phyloP scores from a whole-genome alignment of 2,113 vertebrate species.

The Zosterops hypoxanthus region DNA sequence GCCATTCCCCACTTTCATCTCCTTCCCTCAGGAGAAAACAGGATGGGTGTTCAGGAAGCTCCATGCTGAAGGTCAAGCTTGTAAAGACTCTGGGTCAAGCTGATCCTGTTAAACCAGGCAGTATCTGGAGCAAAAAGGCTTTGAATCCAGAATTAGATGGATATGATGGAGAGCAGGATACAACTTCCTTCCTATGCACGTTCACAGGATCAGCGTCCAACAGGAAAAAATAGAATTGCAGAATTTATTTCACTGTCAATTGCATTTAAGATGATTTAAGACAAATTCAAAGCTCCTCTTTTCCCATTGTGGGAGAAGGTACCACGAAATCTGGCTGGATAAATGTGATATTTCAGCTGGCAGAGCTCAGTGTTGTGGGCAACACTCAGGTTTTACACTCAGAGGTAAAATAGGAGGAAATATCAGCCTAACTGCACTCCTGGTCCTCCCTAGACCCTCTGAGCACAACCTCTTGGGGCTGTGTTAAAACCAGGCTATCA shows the following conservation, averaged over 20 bases:
- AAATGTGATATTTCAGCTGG: not conserved
- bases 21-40: constrained; percentile 14
- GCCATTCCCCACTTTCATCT: constrained; percentile 46
- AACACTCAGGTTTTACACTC: not conserved
- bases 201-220: not conserved
- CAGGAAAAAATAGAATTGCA: not conserved
- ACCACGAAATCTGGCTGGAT: not conserved
- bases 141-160: constrained; percentile 40
- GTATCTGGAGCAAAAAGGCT: not conserved
- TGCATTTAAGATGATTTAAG: not conserved
- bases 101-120: constrained; percentile 3
- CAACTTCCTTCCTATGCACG: not conserved
- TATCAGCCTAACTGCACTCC: not conserved
- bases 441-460: not conserved
- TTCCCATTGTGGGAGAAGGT: not conserved
- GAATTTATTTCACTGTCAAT: not conserved
- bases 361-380: not conserved
- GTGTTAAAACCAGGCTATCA: not conserved
- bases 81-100: constrained; percentile 47
- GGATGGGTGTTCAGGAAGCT: constrained; percentile 51
- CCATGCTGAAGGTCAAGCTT: constrained; percentile 15
- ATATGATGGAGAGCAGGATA: not conserved
- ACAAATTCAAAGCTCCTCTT: not conserved
- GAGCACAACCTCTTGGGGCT: not conserved
- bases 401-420: not conserved